Conservation (phyloP, 2,888 invertebrate species). For the Torymus aiolomorphi region DNA sequence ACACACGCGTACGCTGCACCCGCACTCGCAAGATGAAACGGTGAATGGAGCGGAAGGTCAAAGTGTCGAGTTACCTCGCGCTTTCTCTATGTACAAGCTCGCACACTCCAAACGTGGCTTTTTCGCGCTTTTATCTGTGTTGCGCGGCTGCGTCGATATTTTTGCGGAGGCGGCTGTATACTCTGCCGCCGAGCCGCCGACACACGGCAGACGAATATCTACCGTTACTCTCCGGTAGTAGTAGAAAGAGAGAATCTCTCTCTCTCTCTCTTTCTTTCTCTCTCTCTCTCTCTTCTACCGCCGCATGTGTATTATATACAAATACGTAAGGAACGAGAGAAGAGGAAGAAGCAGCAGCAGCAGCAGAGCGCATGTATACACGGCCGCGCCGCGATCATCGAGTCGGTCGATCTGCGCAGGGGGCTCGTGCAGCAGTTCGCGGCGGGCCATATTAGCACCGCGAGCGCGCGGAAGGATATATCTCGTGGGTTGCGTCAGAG, state of each 20-base stretch:
- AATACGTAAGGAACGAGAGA: no score
- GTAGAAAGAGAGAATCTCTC: neutral
- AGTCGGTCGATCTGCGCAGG: neutral
- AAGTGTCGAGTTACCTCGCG: slow-evolving; percentile 36
- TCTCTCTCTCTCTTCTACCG: neutral
- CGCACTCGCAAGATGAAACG: neutral
- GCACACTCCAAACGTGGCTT: neutral
- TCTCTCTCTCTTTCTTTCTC: neutral
- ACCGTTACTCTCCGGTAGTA: slow-evolving; percentile 17
- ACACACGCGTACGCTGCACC: no score
- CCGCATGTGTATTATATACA: no score
- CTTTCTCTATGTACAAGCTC: slow-evolving; percentile 1
- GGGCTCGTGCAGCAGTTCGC: neutral
- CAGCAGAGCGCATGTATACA: no score
- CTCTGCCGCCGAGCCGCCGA: neutral
- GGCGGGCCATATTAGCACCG: no score
- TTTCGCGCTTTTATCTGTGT: slow-evolving; percentile 16
- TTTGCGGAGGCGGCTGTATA: slow-evolving; percentile 32
- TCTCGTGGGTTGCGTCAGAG: no score
- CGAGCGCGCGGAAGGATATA: no score
- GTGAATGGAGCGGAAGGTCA: slow-evolving; percentile 40
- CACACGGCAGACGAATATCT: neutral
- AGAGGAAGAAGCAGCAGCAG: no score
- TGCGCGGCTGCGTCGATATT: slow-evolving; percentile 29
- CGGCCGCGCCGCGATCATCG: neutral